phyloP scores from a whole-genome alignment of 2,888 invertebrate genomes.

The Diarsia rubi region DNA sequence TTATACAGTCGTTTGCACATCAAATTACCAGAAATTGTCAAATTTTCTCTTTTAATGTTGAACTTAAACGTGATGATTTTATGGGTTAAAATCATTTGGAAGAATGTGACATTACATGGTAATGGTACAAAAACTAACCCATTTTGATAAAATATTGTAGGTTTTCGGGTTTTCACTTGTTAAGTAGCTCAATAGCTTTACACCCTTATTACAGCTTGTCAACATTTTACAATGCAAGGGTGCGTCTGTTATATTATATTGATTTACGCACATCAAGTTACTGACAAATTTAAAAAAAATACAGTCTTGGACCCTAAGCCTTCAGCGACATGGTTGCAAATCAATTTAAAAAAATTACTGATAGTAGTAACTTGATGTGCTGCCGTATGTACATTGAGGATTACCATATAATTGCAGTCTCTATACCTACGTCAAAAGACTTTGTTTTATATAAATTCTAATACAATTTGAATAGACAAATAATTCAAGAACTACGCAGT shows the following conservation, averaged over 20 bases:
- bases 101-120: too few species aligned
- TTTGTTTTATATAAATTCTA: neutral
- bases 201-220: neutral
- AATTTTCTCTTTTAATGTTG: too few species aligned
- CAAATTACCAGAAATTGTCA: too few species aligned
- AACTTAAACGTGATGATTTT: too few species aligned
- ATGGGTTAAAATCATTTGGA: too few species aligned
- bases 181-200: neutral
- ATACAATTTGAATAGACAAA: conserved; percentile 17
- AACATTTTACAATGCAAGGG: neutral
- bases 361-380: too few species aligned
- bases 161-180: neutral
- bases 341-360: too few species aligned
- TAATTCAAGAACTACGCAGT: conserved; percentile 10
- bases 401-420: neutral
- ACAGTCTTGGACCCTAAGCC: too few species aligned
- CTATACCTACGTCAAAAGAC: conserved; percentile 2
- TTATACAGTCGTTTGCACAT: neutral
- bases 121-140: neutral
- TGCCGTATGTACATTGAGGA: too few species aligned
- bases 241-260: neutral
- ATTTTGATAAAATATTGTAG: neutral
- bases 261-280: too few species aligned
- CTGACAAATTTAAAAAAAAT: too few species aligned
- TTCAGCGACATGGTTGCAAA: too few species aligned